A percentile compares a stretch with the other conserved stretches of the same genome.
phyloP scores from a whole-genome alignment of 2,113 vertebrate species.

The Corythaixoides concolor region DNA sequence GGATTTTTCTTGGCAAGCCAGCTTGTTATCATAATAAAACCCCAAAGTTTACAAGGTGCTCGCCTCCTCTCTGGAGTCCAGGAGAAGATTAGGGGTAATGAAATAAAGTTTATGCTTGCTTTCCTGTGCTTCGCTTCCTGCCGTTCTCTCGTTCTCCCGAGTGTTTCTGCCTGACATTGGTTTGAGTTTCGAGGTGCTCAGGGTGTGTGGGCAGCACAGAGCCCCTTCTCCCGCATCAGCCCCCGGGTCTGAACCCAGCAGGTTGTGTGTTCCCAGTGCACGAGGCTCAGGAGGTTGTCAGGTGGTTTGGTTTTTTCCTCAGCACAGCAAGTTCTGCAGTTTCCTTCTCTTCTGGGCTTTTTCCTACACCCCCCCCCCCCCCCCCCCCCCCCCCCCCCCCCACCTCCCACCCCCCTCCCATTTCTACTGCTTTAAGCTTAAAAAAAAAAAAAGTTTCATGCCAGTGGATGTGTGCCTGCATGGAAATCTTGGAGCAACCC shows the following conservation, averaged over 20 bases:
- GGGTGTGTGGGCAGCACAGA: neutral
- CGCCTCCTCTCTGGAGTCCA: neutral
- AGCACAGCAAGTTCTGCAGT: neutral
- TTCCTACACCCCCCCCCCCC: fast-evolving
- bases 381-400: fast-evolving
- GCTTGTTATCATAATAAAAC: neutral
- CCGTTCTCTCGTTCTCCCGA: neutral
- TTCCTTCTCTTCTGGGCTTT: neutral
- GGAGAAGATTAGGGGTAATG: neutral
- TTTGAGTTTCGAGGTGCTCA: neutral
- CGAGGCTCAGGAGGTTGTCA: fast-evolving
- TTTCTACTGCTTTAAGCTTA: too few species aligned
- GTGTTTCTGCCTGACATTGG: neutral
- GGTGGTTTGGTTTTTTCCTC: neutral
- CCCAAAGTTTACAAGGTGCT: neutral
- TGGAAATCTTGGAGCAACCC: neutral
- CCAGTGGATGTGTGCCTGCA: neutral
- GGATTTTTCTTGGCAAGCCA: neutral
- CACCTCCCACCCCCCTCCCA: too few species aligned
- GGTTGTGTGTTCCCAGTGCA: neutral
- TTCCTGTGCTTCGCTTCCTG: neutral
- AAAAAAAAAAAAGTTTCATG: neutral
- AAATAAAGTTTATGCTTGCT: neutral
- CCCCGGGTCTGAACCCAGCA: neutral
- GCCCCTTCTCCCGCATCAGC: neutral